Evolutionary conservation across 2,113 vertebrate genomes (phyloP).

Genomic region (Rousettus leschenaultii): DNA sequence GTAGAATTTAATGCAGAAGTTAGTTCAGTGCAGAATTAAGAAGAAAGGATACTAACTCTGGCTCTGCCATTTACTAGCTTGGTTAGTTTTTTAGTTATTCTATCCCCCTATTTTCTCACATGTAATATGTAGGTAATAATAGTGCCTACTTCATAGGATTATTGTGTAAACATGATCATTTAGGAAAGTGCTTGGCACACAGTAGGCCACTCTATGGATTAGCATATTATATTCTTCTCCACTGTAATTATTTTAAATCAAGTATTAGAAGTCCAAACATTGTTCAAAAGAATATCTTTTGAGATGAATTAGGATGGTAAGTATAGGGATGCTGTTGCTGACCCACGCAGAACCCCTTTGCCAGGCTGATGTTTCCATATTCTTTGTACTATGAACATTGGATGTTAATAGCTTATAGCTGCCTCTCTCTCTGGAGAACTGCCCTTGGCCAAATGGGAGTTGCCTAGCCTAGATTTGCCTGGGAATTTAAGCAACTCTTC

Average conservation of each 20-base stretch:
- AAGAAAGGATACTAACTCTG: not conserved
- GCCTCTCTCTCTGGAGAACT: constrained; percentile 48
- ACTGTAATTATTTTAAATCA: not conserved
- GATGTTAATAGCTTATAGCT: constrained; percentile 61
- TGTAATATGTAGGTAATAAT: not conserved
- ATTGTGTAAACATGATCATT: not conserved
- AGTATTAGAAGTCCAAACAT: not conserved
- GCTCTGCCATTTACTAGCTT: not conserved
- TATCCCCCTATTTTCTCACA: not conserved
- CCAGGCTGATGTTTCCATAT: not conserved
- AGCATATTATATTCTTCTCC: not conserved
- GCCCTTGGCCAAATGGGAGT: constrained; percentile 54
- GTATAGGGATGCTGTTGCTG: not conserved
- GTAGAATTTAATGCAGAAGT: not conserved
- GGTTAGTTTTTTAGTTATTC: not conserved
- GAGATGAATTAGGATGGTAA: not conserved
- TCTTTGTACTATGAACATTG: not conserved
- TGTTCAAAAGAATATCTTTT: constrained; percentile 2
- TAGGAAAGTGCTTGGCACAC: not conserved
- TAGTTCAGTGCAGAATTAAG: not conserved
- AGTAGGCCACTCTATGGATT: not conserved
- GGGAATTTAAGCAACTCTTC: constrained; percentile 58
- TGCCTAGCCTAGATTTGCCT: constrained; percentile 55
- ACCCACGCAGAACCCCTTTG: not conserved
- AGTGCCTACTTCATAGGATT: not conserved